Conservation (phyloP, 2,797 vertebrate genomes). For the Luscinia megarhynchos region DNA sequence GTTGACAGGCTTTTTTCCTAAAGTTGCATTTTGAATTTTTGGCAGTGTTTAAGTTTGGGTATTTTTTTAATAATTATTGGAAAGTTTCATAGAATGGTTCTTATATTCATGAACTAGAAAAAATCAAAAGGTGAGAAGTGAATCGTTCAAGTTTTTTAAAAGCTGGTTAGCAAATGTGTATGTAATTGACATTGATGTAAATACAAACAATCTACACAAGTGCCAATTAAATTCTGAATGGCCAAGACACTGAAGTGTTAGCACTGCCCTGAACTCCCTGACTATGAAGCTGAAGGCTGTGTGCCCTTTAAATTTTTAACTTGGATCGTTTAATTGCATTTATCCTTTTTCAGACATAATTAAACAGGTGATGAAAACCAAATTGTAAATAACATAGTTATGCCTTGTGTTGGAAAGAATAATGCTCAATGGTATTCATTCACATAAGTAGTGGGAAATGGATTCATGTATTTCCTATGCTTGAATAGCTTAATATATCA, state of each 20-base stretch:
- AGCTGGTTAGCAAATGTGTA: neutral
- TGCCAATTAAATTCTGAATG: neutral
- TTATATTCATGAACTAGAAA: neutral
- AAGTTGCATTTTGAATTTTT: neutral
- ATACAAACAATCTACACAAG: neutral
- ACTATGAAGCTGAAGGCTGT: neutral
- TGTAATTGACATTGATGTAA: neutral
- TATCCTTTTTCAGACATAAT: slow-evolving; percentile 27
- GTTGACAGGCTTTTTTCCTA: neutral
- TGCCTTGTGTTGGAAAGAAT: slow-evolving; percentile 9
- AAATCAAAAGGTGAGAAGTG: neutral
- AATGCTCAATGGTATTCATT: slow-evolving; percentile 1
- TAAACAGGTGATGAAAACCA: slow-evolving; percentile 47
- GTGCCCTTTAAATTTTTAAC: neutral
- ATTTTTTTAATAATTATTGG: neutral
- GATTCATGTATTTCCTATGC: neutral
- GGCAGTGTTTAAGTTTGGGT: neutral
- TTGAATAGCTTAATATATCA: neutral
- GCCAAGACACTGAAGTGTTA: neutral
- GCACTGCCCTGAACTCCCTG: neutral
- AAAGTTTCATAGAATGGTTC: neutral
- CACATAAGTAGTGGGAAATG: neutral
- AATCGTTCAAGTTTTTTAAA: neutral
- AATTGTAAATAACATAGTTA: slow-evolving; percentile 16
- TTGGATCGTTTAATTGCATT: neutral